A percentile compares a stretch with the other conserved stretches of the same genome.
phyloP scores from a whole-genome alignment of 1,140 invertebrate species.

The Acromyrmex heyeri region DNA sequence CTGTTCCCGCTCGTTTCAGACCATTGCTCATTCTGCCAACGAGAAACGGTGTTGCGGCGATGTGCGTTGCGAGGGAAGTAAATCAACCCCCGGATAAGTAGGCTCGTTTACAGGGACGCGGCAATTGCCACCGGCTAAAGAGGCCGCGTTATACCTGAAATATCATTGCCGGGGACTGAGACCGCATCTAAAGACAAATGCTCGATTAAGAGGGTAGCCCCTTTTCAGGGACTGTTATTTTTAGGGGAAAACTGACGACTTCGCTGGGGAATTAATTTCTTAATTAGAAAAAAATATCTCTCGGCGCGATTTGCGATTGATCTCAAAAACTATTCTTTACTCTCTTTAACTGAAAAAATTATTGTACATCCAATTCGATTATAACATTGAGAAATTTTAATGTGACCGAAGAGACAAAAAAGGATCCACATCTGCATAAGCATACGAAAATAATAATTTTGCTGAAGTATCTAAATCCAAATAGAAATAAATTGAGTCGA shows the following conservation, averaged over 20 bases:
- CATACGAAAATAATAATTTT: neutral
- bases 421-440: too few species aligned
- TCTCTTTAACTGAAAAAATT: neutral
- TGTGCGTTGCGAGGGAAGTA: slow-evolving; percentile 30
- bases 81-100: slow-evolving; percentile 60
- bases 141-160: slow-evolving; percentile 48
- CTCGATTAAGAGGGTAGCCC: slow-evolving; percentile 21
- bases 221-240: slow-evolving; percentile 30
- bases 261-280: neutral
- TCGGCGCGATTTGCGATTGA: neutral
- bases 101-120: slow-evolving; percentile 49
- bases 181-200: slow-evolving; percentile 30
- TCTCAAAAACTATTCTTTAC: neutral
- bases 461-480: too few species aligned
- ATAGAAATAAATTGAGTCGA: too few species aligned
- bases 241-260: slow-evolving; percentile 10
- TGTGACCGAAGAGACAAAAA: neutral
- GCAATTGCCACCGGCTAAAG: slow-evolving; percentile 55
- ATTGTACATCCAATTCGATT: neutral
- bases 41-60: slow-evolving; percentile 42
- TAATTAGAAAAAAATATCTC: neutral
- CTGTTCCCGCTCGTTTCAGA: slow-evolving; percentile 51
- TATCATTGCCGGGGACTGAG: slow-evolving; percentile 9
- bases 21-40: slow-evolving; percentile 54
- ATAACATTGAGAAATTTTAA: neutral